Evolutionary conservation across 2,797 vertebrate species (phyloP), one percentile per base, ranked within the genome.

Genomic region (Sebastes melanostomus): DNA sequence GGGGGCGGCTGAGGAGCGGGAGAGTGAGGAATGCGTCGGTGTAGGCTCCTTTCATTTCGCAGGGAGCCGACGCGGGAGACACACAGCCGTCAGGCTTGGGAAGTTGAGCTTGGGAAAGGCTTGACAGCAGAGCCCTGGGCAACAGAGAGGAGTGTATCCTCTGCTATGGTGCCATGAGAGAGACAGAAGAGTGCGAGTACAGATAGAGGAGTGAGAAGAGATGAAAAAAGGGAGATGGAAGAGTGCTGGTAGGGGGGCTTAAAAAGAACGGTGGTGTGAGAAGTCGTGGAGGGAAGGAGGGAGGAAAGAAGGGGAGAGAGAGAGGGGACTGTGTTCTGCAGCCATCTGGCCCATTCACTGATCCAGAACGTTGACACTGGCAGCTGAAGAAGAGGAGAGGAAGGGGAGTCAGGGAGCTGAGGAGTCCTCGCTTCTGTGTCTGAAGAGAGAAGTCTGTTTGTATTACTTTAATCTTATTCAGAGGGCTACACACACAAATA

Each of bases 321-420:
- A 84, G 85, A 81, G 77, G 78, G 86, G 81, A 89, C 85, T 85
- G 84, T 90, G 88, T 93, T 92, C 89, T 90, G 84, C 85, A 92
- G 91, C 94, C 95, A 95, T 95, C 93, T 95, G 93, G 93, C 89
- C 93, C 73, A 73, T 92, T 91, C 93, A 94, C 91, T 92, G 93
- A 94, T 94, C 94, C 94, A 94, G 94, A 96, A 95, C 91, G 80
- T 87, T 91, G 88, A 94, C 92, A 90, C 91, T 93, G 92, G 93
- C 93, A 93, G 93, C 87, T 90, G 84, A 92, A 86, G 83, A 91
- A 90, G 83, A 89, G 77, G 78, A 89, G 80, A 84, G 83, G 77
- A 89, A 85, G 78, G 77, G 80, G 71, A 82, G 69, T 5, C 76
- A 25, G 81, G 86, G 86, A 78, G 83, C 38, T 79, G 76, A 81